Evolutionary conservation across 2,113 vertebrate genomes (phyloP).

Genomic region (Uria aalge): DNA sequence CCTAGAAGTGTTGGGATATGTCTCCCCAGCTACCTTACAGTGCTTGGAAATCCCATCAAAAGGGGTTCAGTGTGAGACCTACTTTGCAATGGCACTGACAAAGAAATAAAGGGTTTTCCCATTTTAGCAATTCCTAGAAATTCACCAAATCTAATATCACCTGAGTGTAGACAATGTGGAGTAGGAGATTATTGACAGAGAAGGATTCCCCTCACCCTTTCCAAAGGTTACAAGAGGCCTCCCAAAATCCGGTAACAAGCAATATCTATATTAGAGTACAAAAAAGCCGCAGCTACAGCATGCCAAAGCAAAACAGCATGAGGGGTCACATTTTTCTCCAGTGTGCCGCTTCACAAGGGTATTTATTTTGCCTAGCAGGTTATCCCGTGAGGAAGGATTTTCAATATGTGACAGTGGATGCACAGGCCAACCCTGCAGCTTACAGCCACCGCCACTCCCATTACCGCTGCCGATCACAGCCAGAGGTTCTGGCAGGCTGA

Average conservation of each 20-base stretch:
- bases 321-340: neutral
- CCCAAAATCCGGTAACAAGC: neutral
- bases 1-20: neutral
- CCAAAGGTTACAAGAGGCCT: neutral
- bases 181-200: neutral
- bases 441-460: accelerated
- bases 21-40: neutral
- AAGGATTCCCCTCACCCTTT: neutral
- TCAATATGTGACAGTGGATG: neutral
- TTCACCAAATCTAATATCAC: neutral
- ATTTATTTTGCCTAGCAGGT: neutral
- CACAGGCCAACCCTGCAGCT: neutral
- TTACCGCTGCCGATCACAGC: neutral
- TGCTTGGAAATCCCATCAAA: neutral
- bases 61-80: neutral
- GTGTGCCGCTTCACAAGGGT: neutral
- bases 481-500: neutral
- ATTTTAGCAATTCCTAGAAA: neutral
- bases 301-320: neutral
- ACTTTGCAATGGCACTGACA: neutral
- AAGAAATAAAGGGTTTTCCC: neutral
- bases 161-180: neutral
- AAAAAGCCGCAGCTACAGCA: neutral
- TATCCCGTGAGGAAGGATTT: neutral
- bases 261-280: neutral